A percentile compares a stretch with the other conserved stretches of the same genome.
Conservation (phyloP, 2,888 invertebrate genomes). For the Macrophya alboannulata region DNA sequence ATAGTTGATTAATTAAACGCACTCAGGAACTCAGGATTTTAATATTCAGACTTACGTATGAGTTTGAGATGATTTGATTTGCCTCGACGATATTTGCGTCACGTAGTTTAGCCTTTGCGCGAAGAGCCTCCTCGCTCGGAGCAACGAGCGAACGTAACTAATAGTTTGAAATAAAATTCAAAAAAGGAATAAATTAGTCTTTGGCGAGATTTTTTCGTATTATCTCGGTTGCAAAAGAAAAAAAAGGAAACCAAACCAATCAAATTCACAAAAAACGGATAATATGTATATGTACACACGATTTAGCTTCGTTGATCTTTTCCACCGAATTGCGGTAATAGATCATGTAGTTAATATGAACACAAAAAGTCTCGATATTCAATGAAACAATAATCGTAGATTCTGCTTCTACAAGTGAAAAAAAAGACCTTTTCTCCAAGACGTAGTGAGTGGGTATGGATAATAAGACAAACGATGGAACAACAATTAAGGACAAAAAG, state of each 20-base stretch:
- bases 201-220: background rate
- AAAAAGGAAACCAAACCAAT: background rate
- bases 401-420: background rate
- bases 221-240: background rate
- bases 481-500: background rate
- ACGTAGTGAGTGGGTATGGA: background rate
- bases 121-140: conserved; percentile 66
- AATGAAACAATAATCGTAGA: background rate
- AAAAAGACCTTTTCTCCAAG: background rate
- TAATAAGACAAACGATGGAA: background rate
- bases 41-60: conserved; percentile 71
- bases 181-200: conserved; percentile 6
- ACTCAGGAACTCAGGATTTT: background rate
- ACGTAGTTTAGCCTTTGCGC: conserved; percentile 68
- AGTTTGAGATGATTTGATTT: conserved; percentile 67
- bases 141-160: conserved; percentile 70
- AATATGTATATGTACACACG: background rate
- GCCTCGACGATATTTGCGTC: conserved; percentile 57
- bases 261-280: background rate
- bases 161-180: conserved; percentile 62
- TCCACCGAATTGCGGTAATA: background rate
- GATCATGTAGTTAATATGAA: background rate
- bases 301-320: background rate
- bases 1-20: conserved; percentile 1
- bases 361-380: background rate